Percentiles rank a stretch among this genome's conserved stretches.
phyloP scores from a whole-genome alignment of 2,888 invertebrate species.

The Acrocyrtus sp. region DNA sequence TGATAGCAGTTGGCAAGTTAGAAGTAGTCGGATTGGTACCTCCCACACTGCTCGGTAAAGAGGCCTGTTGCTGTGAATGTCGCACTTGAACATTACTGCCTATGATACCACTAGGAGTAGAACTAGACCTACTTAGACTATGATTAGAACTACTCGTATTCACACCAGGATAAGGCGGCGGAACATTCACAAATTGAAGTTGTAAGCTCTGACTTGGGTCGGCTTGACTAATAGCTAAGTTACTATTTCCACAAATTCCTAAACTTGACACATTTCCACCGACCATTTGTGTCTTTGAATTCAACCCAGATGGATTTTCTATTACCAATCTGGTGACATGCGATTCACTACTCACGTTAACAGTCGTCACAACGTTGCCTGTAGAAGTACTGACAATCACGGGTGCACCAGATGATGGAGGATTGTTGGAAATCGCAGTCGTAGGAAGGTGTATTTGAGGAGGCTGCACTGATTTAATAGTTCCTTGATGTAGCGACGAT shows the following conservation, averaged over 20 bases:
- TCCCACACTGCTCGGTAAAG: constrained; percentile 1
- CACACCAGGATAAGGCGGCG: constrained; percentile 61
- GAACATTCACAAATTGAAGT: constrained; percentile 59
- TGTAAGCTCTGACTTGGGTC: constrained; percentile 62
- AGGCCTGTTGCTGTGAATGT: constrained; percentile 25
- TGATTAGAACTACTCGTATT: constrained; percentile 54
- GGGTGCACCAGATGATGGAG: constrained; percentile 24
- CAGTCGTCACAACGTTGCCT: constrained; percentile 31
- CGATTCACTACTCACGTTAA: constrained; percentile 43
- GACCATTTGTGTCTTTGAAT: constrained; percentile 21
- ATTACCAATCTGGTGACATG: constrained; percentile 46
- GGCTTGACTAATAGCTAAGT: constrained; percentile 52
- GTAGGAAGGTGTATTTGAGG: constrained; percentile 13
- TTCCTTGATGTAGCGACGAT: constrained; percentile 17
- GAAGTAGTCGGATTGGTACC: constrained; percentile 9
- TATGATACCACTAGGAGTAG: constrained; percentile 7
- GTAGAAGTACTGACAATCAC: constrained; percentile 37
- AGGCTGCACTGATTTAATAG: constrained; percentile 25
- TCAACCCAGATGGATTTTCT: constrained; percentile 15
- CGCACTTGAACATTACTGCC: constrained; percentile 22
- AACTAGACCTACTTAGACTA: constrained; percentile 34
- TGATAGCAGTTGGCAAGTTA: constrained; percentile 26
- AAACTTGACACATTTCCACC: constrained; percentile 38
- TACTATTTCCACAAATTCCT: constrained; percentile 36
- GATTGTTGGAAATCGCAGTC: constrained; percentile 23